Percentiles rank a stretch among this genome's conserved stretches.
phyloP scores from a whole-genome alignment of 2,797 vertebrate species.

The Telmatherina bonti region DNA sequence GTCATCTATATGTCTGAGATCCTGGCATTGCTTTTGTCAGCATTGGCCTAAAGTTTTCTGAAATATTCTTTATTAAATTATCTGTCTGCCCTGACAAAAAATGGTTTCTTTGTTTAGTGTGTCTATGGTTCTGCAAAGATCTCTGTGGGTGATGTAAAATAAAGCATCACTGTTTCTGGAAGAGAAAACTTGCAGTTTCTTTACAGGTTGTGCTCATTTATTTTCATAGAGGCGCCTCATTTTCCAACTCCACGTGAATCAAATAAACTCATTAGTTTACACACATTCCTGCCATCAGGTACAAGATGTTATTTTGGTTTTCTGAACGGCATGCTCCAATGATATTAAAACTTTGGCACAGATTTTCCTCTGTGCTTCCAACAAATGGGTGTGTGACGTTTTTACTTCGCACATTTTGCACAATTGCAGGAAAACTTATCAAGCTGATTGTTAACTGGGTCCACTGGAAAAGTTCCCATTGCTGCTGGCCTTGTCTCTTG shows the following conservation, averaged over 20 bases:
- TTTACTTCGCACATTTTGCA: constrained; percentile 17
- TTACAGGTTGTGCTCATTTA: constrained; percentile 1
- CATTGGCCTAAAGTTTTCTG: neutral
- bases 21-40: constrained; percentile 4
- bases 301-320: constrained; percentile 25
- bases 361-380: neutral
- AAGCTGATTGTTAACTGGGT: constrained; percentile 8
- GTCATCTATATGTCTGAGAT: constrained; percentile 10
- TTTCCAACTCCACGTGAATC: constrained; percentile 1
- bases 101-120: neutral
- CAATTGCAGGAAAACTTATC: constrained; percentile 51
- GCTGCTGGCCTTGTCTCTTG: constrained; percentile 26
- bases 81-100: neutral
- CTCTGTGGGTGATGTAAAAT: neutral
- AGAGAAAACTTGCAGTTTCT: neutral
- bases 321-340: constrained; percentile 27
- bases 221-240: constrained; percentile 21
- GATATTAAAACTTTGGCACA: constrained; percentile 57
- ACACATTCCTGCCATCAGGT: constrained; percentile 57
- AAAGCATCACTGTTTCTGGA: neutral
- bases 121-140: neutral
- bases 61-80: neutral
- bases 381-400: constrained; percentile 10
- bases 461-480: constrained; percentile 44
- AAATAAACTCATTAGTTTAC: constrained; percentile 30